Base-by-base conservation (phyloP, 2,797 vertebrate genomes). In the Streptopelia turtur region DNA sequence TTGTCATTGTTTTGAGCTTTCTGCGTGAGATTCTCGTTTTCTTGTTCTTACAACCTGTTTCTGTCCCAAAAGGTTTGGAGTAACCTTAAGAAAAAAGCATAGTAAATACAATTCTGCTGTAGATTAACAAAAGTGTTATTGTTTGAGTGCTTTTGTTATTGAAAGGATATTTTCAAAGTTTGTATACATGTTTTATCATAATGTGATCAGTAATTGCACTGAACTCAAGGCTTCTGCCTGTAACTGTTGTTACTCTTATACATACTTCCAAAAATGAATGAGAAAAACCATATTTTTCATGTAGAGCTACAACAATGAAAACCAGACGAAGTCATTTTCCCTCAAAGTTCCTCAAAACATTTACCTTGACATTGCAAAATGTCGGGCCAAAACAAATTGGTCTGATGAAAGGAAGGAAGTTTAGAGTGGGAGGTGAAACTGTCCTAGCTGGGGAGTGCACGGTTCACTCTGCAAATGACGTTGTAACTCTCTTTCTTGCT, bases 351-450 rank as follows among this genome's bases (percentile, higher is more conserved):
- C 41, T 63, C 21, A 75, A 90, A 87, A 50, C 35, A 49, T 80
- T 85, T 79, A 85, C 60, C 71, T 90, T 92, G 60, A 83, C 0
- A 0, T 1, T 83, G 64, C 65, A 78, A 94, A 91, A 84, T 69
- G 74, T 31, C 49, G 50, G 68, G 31, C 82, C 68, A 94, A 90
- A 92, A 70, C 22, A 64, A 77, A 70, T 79, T 31, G 50, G 31
- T 50, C n/a, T 87, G 45, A 87, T 0, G 10, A 90, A 64, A 72
- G 75, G 60, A 79, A 93, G 87, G 23, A 83, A 91, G 41, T 80
- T 86, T 45, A 66, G 87, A 85, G 76, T 85, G 52, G 82, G 84
- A 94, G 41, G 52, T 50, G 33, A 77, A 94, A 66, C 69, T 60
- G 23, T 57, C 64, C 92, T 60, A 28, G 11, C 47, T 80, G 35